Evolutionary conservation across 1,140 invertebrate species (phyloP), one percentile per base, ranked within the genome.

Genomic region (Sycophaga agraensis): DNA sequence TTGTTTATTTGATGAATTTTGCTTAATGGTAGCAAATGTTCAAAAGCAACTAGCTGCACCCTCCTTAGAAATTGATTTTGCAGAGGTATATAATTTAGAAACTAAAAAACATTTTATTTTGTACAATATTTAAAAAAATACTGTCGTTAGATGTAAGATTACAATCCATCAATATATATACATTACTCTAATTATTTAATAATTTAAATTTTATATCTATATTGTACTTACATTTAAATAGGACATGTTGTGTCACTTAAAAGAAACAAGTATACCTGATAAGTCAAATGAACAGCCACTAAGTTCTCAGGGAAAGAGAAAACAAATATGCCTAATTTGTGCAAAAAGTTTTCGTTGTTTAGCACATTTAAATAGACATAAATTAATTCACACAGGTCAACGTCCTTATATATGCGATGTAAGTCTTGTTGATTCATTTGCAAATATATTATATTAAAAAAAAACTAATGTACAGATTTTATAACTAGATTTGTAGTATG

Each of bases 401-500:
- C 65, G 77, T 12, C 77, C 77, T 28, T 79, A 76, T 51, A 37
- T 73, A 28, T 79, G 77, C n/a, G 65, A 77, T 66, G 77, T 79
- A 61, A 51, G 70, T 83, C 16, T 28, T 19, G 11, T 31, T 31
- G 6, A 26, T 19, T 0, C 7, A 21, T 50, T 35, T 48, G 3
- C n/a, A n/a, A 14, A 39, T 37, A 6, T 40, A 58, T 35, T 48
- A 21, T 2, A 48, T 48, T 2, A 48, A 40, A 51, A 39, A 19
- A 55, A 63, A n/a, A 48, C 14, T 11, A 19, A 60, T 39, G 39
- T 5, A 26, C 42, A 50, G 39, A 21, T 54, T 17, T 42, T 31
- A 16, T 16, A 40, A 37, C 65, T 71, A 83, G 71, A 72, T 85
- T 34, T 87, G 86, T 70, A 72, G 75, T 58, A 80, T 83, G 70